Evolutionary conservation across 2,113 vertebrate species (phyloP).

Genomic region (Pimephales promelas): DNA sequence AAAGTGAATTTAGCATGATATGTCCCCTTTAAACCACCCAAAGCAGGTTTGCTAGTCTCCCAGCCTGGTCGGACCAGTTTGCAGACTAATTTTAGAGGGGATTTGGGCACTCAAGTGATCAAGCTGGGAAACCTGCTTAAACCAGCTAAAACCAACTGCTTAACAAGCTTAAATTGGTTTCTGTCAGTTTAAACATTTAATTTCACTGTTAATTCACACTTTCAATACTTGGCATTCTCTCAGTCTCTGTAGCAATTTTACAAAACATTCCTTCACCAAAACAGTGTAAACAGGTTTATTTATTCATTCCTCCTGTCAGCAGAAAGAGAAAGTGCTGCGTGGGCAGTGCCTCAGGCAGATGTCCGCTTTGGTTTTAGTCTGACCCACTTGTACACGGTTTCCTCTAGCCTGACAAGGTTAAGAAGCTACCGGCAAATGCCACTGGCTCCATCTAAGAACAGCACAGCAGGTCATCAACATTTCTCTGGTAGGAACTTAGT

Average conservation of each 20-base stretch:
- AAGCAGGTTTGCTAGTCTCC: not conserved
- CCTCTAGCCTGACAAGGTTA: conserved; percentile 49
- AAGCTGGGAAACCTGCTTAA: not conserved
- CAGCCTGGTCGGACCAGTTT: not conserved
- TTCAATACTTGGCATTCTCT: not conserved
- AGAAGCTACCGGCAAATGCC: conserved; percentile 43
- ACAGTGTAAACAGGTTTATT: conserved; percentile 38
- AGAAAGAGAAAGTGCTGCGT: conserved; percentile 28
- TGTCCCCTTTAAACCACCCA: too few species aligned
- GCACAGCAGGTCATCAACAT: conserved; percentile 41
- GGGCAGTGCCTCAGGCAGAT: not conserved
- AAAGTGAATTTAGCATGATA: too few species aligned
- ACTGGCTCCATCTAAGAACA: not conserved
- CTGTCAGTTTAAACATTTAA: too few species aligned
- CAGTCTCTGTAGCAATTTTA: not conserved
- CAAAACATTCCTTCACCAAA: not conserved
- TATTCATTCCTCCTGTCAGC: conserved; percentile 49
- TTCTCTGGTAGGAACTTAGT: conserved; percentile 40
- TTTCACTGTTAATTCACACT: not conserved
- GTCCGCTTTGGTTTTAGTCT: conserved; percentile 5
- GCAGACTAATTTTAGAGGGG: not conserved
- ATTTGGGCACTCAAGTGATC: not conserved
- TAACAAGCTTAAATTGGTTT: too few species aligned
- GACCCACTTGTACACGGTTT: conserved; percentile 22
- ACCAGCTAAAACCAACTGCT: too few species aligned